Evolutionary conservation across 2,797 vertebrate species (phyloP).

Genomic region (Microctenopoma steveboyesi): DNA sequence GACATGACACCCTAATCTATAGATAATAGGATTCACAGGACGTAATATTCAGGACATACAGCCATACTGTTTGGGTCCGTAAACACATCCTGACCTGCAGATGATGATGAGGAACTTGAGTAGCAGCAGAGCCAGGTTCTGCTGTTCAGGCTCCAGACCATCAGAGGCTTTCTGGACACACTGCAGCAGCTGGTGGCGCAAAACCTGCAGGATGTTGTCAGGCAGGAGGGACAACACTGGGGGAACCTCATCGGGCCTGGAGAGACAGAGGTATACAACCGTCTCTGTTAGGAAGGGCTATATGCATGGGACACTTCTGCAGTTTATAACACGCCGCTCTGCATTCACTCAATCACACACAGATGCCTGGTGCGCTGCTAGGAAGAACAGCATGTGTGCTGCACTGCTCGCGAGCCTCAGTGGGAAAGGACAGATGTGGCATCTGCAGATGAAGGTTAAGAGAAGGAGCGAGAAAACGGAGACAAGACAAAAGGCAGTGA

Average conservation of each 20-base stretch:
- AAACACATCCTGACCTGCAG: conserved; percentile 86
- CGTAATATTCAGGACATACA: too few species aligned
- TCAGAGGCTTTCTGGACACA: conserved; percentile 96
- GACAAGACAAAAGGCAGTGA: conserved; percentile 1
- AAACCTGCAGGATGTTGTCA: conserved; percentile 96
- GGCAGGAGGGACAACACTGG: conserved; percentile 95
- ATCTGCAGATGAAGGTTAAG: conserved; percentile 29
- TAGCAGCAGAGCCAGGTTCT: conserved; percentile 90
- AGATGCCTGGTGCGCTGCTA: conserved; percentile 25
- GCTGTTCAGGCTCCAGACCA: conserved; percentile 94
- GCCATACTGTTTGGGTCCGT: not conserved
- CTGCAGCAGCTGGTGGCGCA: conserved; percentile 93
- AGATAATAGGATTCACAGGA: not conserved
- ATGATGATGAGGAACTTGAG: conserved; percentile 97
- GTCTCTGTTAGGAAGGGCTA: not conserved
- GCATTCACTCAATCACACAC: conserved; percentile 5
- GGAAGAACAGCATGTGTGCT: conserved; percentile 29
- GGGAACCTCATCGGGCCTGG: conserved; percentile 92
- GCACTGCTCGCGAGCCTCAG: conserved; percentile 18
- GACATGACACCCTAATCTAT: not conserved
- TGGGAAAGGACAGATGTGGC: conserved; percentile 57
- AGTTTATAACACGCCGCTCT: conserved; percentile 1
- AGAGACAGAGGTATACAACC: conserved; percentile 25
- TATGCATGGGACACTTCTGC: not conserved
- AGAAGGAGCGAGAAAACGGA: conserved; percentile 3